Conservation (phyloP, 2,888 invertebrate genomes). For the Agapostemon virescens region DNA sequence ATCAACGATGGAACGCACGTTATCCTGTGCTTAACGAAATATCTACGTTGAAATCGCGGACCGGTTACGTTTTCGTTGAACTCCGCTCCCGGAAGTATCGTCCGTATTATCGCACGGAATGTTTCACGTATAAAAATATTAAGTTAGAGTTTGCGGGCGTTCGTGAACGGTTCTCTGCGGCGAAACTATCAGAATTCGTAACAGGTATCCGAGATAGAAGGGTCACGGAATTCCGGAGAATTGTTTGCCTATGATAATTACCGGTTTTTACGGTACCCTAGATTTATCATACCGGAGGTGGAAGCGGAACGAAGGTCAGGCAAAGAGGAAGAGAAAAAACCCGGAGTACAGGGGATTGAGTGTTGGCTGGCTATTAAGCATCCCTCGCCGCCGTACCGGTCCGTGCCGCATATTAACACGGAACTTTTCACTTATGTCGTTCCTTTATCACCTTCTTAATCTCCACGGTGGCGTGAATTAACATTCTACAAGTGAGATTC, state of each 20-base stretch:
- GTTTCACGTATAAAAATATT: not conserved
- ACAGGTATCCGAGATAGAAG: not conserved
- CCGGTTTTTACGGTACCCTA: conserved; percentile 13
- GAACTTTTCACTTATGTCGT: conserved; percentile 58
- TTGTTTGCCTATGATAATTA: conserved; percentile 42
- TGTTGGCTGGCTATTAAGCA: conserved; percentile 61
- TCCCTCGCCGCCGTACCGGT: conserved; percentile 37
- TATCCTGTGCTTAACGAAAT: not conserved
- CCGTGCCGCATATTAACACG: conserved; percentile 60
- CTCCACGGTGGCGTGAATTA: conserved; percentile 10
- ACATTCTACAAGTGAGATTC: not conserved
- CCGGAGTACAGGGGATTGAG: conserved; percentile 53
- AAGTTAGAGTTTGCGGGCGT: not conserved
- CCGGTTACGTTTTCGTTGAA: not conserved
- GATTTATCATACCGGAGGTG: conserved; percentile 33
- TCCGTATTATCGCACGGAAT: not conserved
- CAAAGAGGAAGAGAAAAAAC: conserved; percentile 36
- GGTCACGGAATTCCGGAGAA: conserved; percentile 9
- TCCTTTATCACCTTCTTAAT: conserved; percentile 39
- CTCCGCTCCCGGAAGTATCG: not conserved
- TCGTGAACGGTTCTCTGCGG: not conserved
- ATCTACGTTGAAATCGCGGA: not conserved
- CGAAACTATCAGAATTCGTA: not conserved
- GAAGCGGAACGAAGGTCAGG: conserved; percentile 39
- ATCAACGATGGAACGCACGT: too few species aligned